Evolutionary conservation across 2,113 vertebrate genomes (phyloP).

Genomic region (Brienomyrus longianalis): DNA sequence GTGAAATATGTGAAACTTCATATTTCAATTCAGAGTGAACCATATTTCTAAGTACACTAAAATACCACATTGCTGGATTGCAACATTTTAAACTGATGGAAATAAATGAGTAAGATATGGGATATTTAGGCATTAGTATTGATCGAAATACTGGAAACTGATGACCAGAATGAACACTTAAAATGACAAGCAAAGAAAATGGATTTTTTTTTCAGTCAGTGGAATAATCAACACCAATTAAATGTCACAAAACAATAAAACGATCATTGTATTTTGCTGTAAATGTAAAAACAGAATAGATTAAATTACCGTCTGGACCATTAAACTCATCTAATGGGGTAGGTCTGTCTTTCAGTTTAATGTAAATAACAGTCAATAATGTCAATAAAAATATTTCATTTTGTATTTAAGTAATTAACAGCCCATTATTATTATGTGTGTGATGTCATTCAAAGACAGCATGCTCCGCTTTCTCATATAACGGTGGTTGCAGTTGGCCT

Average conservation of each 20-base stretch:
- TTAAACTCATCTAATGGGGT: background rate
- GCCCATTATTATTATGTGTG: background rate
- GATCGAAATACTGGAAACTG: no score
- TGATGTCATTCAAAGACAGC: background rate
- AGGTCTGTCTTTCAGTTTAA: background rate
- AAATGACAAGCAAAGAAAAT: no score
- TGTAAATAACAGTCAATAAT: background rate
- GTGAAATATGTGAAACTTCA: background rate
- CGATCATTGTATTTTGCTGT: background rate
- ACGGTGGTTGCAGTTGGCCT: background rate
- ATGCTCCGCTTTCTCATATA: background rate
- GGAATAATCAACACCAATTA: background rate
- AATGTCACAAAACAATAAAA: background rate
- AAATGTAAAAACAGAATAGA: background rate
- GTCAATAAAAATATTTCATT: background rate
- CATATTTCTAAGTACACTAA: no score
- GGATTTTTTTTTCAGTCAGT: no score
- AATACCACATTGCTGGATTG: no score
- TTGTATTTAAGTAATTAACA: background rate
- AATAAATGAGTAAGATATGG: no score
- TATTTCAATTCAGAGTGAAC: no score
- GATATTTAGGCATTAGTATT: no score
- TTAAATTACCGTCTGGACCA: background rate
- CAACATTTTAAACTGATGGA: no score
- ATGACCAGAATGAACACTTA: no score